Evolutionary conservation across 2,888 invertebrate genomes (phyloP).

Genomic region (Dasysyrphus albostriatus): DNA sequence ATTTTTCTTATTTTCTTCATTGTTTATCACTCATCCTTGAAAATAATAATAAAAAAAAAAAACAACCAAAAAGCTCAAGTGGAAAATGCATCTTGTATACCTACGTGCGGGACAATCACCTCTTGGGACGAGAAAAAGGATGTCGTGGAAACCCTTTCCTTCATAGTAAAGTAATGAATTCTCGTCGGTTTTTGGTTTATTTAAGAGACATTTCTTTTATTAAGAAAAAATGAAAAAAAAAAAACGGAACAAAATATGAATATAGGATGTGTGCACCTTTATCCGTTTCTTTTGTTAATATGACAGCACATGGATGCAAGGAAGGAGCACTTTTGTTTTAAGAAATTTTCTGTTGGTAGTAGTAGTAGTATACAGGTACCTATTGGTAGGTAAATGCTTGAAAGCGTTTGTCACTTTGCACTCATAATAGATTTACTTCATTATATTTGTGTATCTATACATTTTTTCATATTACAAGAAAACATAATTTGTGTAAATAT

Average conservation of each 20-base stretch:
- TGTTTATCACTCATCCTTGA: slow-evolving; percentile 30
- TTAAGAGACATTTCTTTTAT: slow-evolving; percentile 65
- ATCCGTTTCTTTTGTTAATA: slow-evolving; percentile 55
- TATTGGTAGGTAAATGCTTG: not conserved
- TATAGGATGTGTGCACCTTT: slow-evolving; percentile 28
- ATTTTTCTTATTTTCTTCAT: slow-evolving; percentile 26
- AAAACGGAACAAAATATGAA: slow-evolving; percentile 19
- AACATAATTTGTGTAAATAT: too few relatives aligned
- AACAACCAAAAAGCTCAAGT: slow-evolving; percentile 58
- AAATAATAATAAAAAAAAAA: slow-evolving; percentile 40
- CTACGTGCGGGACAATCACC: slow-evolving; percentile 67
- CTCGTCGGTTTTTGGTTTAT: slow-evolving; percentile 67
- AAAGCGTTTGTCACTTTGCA: slow-evolving; percentile 6
- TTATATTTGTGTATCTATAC: not conserved
- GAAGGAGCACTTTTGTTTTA: slow-evolving; percentile 43
- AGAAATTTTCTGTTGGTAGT: slow-evolving; percentile 9
- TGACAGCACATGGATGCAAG: slow-evolving; percentile 45
- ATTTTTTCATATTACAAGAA: not conserved
- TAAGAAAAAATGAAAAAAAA: slow-evolving; percentile 30
- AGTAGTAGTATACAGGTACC: not conserved
- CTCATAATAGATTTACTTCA: slow-evolving; percentile 10
- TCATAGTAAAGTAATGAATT: slow-evolving; percentile 70
- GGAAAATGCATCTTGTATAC: slow-evolving; percentile 63
- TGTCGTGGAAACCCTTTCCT: slow-evolving; percentile 47
- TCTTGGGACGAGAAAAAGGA: slow-evolving; percentile 56